Evolutionary conservation across 1,140 invertebrate genomes (phyloP).

Genomic region (Pseudomyrmex pallidus): DNA sequence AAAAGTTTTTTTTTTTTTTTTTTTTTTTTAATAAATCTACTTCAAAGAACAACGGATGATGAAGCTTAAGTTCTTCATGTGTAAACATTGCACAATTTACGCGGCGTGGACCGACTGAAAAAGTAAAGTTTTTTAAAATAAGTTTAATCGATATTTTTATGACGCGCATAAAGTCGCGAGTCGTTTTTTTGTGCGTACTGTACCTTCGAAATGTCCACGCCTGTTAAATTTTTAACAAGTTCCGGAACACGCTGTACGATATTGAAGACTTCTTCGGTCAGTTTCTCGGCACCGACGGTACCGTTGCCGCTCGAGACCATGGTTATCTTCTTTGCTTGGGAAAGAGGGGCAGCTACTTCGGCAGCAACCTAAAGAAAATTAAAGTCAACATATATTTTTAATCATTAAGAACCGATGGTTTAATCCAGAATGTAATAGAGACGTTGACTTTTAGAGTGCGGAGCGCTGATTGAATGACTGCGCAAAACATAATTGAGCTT

Average conservation of each 20-base stretch:
- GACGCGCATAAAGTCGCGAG: background rate
- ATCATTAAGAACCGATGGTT: background rate
- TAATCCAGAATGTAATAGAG: slow-evolving; percentile 34
- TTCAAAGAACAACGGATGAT: slow-evolving; percentile 50
- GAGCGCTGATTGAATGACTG: too few species aligned
- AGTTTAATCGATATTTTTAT: background rate
- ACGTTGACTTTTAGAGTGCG: background rate
- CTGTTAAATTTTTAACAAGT: slow-evolving; percentile 95
- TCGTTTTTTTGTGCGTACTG: slow-evolving; percentile 80
- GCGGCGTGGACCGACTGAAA: slow-evolving; percentile 84
- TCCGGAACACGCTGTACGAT: slow-evolving; percentile 96
- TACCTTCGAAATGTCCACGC: slow-evolving; percentile 96
- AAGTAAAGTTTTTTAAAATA: slow-evolving; percentile 41
- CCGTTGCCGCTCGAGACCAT: slow-evolving; percentile 97
- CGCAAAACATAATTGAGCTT: too few species aligned
- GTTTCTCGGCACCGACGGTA: slow-evolving; percentile 95
- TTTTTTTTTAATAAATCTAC: slow-evolving; percentile 24
- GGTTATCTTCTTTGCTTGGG: slow-evolving; percentile 96
- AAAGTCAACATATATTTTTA: slow-evolving; percentile 48
- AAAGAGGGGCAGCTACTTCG: slow-evolving; percentile 97
- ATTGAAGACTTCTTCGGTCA: slow-evolving; percentile 96
- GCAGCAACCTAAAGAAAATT: slow-evolving; percentile 92
- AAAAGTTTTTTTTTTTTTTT: too few species aligned
- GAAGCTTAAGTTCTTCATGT: slow-evolving; percentile 45
- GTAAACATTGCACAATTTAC: slow-evolving; percentile 72